Conservation (phyloP, 2,113 vertebrate genomes). For the Pseudopipra pipra region DNA sequence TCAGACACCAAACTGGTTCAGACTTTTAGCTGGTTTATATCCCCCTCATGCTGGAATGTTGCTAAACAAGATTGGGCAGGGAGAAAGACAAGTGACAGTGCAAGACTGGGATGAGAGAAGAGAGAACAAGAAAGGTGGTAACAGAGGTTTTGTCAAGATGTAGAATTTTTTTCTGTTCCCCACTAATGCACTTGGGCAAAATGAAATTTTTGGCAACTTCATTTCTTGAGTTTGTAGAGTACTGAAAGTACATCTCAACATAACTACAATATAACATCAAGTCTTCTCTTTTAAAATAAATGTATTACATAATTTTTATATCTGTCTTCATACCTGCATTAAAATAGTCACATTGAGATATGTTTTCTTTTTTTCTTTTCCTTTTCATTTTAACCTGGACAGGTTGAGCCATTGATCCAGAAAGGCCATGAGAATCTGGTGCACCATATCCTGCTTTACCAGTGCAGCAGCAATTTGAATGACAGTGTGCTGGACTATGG, state of each 20-base stretch:
- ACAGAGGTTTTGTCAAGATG: neutral
- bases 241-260: neutral
- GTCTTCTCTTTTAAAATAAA: neutral
- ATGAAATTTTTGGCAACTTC: neutral
- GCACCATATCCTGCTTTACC: slow-evolving; percentile 87
- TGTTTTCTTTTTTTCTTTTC: neutral
- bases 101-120: neutral
- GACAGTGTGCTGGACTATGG: slow-evolving; percentile 76
- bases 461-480: slow-evolving; percentile 81
- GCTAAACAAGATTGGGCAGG: neutral
- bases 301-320: neutral
- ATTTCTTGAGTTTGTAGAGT: neutral
- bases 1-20: neutral
- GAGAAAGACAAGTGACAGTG: neutral
- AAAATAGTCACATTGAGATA: neutral
- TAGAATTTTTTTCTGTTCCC: neutral
- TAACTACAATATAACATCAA: neutral
- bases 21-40: neutral
- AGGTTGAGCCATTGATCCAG: slow-evolving; percentile 87
- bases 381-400: neutral
- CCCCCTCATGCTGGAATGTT: neutral
- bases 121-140: neutral
- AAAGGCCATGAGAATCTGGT: slow-evolving; percentile 83
- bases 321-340: neutral
- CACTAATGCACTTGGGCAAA: neutral